Conservation (phyloP, 2,797 vertebrate genomes). For the Bradypodion pumilum region DNA sequence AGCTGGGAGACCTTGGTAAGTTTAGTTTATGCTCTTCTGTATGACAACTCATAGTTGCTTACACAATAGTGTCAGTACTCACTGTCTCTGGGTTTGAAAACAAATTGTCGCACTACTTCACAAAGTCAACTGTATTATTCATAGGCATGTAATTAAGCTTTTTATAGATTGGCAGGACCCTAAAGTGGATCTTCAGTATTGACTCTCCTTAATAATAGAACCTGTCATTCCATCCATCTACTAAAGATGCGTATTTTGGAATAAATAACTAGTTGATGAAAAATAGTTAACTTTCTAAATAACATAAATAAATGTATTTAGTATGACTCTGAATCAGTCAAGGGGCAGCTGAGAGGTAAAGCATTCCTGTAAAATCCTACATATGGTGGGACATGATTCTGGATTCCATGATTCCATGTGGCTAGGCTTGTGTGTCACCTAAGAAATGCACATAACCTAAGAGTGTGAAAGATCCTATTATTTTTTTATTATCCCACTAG, state of each 20-base stretch:
- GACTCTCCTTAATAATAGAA: neutral
- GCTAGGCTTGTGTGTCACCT: neutral
- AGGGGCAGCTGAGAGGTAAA: neutral
- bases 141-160: accelerated
- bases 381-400: neutral
- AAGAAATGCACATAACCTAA: neutral
- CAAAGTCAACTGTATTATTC: neutral
- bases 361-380: neutral
- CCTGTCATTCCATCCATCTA: neutral
- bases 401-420: neutral
- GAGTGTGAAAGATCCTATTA: neutral
- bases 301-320: neutral
- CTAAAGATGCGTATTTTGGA: neutral
- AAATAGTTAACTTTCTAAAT: conserved; percentile 3
- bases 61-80: neutral
- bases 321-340: neutral
- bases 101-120: neutral
- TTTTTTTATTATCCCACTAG: neutral
- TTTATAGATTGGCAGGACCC: neutral
- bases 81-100: neutral
- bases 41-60: neutral
- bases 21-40: neutral
- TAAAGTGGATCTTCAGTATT: neutral
- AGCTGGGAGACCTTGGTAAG: neutral
- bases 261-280: neutral